Percentiles rank a stretch among this genome's conserved stretches.
Conservation (phyloP, 2,113 vertebrate genomes). For the Platichthys flesus region DNA sequence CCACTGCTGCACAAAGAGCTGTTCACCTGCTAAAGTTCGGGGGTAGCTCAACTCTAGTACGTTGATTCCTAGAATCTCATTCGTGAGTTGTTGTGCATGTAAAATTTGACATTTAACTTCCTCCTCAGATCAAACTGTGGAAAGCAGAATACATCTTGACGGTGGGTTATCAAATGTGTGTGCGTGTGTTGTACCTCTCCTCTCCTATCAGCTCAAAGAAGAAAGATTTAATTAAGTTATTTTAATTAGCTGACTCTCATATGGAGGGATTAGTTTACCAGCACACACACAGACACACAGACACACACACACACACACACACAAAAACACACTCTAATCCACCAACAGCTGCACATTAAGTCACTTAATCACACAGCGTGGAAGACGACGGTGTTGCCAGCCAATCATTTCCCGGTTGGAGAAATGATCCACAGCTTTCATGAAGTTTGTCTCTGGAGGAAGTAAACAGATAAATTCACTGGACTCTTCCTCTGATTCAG, state of each 20-base stretch:
- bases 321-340: neutral
- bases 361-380: slow-evolving; percentile 21
- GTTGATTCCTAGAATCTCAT: neutral
- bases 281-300: neutral
- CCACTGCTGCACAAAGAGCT: too few relatives aligned
- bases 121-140: slow-evolving; percentile 2
- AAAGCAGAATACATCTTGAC: slow-evolving; percentile 11
- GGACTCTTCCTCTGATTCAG: too few relatives aligned
- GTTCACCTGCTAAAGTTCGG: too few relatives aligned
- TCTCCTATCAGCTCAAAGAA: slow-evolving; percentile 3
- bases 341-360: slow-evolving; percentile 1
- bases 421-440: slow-evolving; percentile 2
- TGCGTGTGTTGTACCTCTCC: neutral
- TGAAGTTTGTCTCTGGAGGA: too few relatives aligned
- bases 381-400: neutral
- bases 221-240: slow-evolving; percentile 12
- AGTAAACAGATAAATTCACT: too few relatives aligned
- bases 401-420: slow-evolving; percentile 29
- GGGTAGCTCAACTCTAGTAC: too few relatives aligned
- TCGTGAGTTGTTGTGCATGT: neutral
- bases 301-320: neutral
- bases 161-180: slow-evolving; percentile 1
- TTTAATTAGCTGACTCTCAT: slow-evolving; percentile 18
- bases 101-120: neutral
- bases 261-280: neutral